These are phyloP conservation scores for Megastigmus dorsalis DNA, from an alignment of 2,888 invertebrate species.

Conservation along the genomic window DNA sequence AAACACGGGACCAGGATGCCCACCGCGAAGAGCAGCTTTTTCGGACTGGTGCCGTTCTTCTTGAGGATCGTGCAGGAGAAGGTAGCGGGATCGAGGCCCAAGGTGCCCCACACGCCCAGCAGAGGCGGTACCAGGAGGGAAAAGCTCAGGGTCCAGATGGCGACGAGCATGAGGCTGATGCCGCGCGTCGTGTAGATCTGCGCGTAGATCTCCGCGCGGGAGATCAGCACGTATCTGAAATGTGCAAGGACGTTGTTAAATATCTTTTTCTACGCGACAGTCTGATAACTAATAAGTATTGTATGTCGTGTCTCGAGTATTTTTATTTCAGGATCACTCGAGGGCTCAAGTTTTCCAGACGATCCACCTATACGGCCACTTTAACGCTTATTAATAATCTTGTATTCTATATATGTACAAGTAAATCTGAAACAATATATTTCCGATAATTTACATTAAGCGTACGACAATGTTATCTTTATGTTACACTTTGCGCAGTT, in stretches of 20 bases:
- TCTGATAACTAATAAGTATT: too few species aligned
- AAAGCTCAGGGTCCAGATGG: conserved; percentile 84
- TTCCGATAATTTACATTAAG: too few species aligned
- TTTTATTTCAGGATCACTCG: too few species aligned
- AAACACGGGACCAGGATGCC: conserved; percentile 90
- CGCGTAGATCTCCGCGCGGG: conserved; percentile 86
- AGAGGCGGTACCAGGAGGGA: conserved; percentile 83
- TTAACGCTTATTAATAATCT: too few species aligned
- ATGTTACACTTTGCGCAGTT: too few species aligned
- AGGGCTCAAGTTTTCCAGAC: too few species aligned
- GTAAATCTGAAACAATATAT: too few species aligned
- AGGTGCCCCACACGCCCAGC: conserved; percentile 88
- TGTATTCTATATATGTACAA: too few species aligned
- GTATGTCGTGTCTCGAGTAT: too few species aligned
- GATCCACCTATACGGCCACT: too few species aligned
- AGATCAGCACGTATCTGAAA: conserved; percentile 88
- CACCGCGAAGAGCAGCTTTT: conserved; percentile 88
- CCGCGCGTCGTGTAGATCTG: conserved; percentile 84
- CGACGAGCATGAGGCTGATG: conserved; percentile 85
- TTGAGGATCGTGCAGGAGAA: conserved; percentile 93
- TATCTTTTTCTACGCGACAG: too few species aligned
- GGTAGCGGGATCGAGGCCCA: conserved; percentile 86
- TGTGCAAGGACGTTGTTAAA: not conserved
- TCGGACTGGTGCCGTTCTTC: conserved; percentile 86
- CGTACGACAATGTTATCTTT: too few species aligned